Evolutionary conservation across 2,797 vertebrate genomes (phyloP).

Genomic region (Gila robusta): DNA sequence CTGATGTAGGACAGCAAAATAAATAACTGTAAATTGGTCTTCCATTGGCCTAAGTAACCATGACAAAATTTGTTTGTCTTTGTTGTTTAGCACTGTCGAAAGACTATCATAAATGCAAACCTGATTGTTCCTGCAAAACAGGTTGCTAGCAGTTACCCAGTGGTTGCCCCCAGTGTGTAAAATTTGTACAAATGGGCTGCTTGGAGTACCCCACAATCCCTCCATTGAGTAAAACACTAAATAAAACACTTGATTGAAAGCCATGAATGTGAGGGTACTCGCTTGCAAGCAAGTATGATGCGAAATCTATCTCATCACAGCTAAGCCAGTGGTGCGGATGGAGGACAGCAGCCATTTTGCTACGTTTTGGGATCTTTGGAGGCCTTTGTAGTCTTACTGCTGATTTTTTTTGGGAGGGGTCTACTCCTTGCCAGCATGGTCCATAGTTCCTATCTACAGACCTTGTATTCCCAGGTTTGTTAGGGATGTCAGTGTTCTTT

Average conservation of each 20-base stretch:
- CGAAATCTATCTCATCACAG: not conserved
- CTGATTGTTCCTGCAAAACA: slow-evolving; percentile 4
- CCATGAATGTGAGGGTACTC: slow-evolving; percentile 1
- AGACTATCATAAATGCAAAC: slow-evolving; percentile 18
- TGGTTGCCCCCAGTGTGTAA: too few species aligned
- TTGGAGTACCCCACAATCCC: too few species aligned
- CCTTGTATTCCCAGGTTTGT: not conserved
- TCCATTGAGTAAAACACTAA: too few species aligned
- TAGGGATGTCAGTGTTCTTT: not conserved
- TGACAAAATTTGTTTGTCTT: not conserved
- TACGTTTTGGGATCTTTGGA: not conserved
- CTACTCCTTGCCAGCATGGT: not conserved
- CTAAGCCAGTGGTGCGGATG: slow-evolving; percentile 2
- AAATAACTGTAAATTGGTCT: not conserved
- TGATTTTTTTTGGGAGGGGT: not conserved
- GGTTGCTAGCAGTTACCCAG: not conserved
- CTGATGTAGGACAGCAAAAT: slow-evolving; percentile 1
- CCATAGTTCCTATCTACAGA: not conserved
- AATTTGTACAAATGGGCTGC: too few species aligned
- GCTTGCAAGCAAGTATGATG: not conserved
- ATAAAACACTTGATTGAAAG: too few species aligned
- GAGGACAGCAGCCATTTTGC: not conserved
- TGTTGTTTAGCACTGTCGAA: not conserved
- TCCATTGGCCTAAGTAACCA: not conserved
- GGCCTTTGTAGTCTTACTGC: not conserved